phyloP scores from a whole-genome alignment of 2,888 invertebrate species.

The Rhamphomyia laevipes region DNA sequence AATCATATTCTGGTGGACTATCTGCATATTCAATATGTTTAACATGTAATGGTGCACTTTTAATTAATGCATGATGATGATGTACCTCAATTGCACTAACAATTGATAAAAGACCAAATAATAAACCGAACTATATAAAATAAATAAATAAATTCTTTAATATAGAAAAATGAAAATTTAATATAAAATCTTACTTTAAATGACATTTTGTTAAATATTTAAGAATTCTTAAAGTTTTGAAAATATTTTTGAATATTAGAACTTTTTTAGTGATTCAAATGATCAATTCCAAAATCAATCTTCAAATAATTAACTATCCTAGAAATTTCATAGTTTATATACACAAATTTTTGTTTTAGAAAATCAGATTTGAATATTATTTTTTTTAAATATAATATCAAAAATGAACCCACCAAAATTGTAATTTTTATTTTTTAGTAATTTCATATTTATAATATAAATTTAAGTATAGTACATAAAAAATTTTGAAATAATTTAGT shows the following conservation, averaged over 20 bases:
- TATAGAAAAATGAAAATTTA: not conserved
- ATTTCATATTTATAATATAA: not conserved
- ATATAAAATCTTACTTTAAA: not conserved
- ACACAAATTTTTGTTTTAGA: not conserved
- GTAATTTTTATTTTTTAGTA: not conserved
- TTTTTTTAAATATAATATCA: too few relatives aligned
- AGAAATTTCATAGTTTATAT: not conserved
- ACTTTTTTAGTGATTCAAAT: not conserved
- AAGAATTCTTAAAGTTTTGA: not conserved
- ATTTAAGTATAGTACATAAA: too few relatives aligned
- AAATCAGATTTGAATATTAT: too few relatives aligned
- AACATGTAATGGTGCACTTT: not conserved
- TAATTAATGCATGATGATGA: conserved; percentile 1
- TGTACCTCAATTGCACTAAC: conserved; percentile 2
- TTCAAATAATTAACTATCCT: conserved; percentile 2
- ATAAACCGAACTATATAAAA: not conserved
- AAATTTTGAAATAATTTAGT: too few relatives aligned
- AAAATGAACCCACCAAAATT: not conserved
- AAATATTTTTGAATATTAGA: not conserved
- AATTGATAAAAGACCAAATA: not conserved
- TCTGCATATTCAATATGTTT: too few relatives aligned
- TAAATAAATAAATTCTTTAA: not conserved
- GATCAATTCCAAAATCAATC: not conserved
- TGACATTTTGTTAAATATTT: not conserved
- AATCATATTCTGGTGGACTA: conserved; percentile 38